These are phyloP conservation scores for Sturnus vulgaris DNA, from an alignment of 2,113 vertebrate genomes.

Conservation along the genomic window DNA sequence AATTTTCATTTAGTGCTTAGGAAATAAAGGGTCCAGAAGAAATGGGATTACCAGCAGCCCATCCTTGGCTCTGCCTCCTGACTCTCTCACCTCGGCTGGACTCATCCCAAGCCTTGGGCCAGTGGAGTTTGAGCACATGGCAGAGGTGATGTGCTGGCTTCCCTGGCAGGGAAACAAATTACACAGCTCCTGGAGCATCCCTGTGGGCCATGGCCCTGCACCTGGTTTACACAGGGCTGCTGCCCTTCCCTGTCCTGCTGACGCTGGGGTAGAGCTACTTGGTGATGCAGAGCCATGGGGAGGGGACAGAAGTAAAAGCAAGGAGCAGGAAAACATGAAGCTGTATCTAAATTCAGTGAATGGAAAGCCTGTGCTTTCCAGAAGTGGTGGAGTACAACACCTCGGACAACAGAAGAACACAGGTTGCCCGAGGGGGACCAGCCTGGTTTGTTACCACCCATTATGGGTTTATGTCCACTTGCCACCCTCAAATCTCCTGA, in stretches of 20 bases:
- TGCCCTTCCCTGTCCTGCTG: not conserved
- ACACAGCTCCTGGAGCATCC: not conserved
- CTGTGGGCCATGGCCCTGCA: not conserved
- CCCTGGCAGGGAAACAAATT: not conserved
- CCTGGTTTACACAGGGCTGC: not conserved
- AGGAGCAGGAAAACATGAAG: not conserved
- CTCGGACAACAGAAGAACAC: not conserved
- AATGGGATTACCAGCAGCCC: not conserved
- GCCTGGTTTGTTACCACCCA: not conserved
- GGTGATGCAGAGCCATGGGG: not conserved
- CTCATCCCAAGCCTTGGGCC: not conserved
- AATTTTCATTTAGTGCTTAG: conserved; percentile 69
- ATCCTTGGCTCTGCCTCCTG: not conserved
- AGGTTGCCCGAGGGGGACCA: not conserved
- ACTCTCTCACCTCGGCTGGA: not conserved
- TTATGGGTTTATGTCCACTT: not conserved
- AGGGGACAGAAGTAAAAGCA: not conserved
- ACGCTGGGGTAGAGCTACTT: not conserved
- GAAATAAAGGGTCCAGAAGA: conserved; percentile 32
- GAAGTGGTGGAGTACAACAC: not conserved
- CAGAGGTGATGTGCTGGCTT: not conserved
- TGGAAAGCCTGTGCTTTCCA: not conserved
- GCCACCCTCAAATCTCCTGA: not conserved
- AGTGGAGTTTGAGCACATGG: not conserved
- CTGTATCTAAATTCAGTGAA: not conserved